These are phyloP conservation scores for Chaetodon trifasciatus DNA, from an alignment of 2,797 vertebrate genomes.

Conservation along the genomic window DNA sequence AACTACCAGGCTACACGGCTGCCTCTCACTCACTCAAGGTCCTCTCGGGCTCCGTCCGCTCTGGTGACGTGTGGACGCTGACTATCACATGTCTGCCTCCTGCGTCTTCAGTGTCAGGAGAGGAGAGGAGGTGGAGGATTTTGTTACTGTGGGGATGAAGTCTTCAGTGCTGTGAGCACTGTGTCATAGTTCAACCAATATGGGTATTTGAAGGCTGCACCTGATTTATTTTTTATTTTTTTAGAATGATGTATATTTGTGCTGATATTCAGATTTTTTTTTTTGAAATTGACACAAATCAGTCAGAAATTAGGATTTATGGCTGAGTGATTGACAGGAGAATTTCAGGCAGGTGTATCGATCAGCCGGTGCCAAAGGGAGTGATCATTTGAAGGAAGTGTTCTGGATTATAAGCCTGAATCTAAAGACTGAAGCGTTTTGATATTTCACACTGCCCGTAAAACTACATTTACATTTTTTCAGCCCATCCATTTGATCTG, in stretches of 20 bases:
- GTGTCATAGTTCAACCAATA: constrained; percentile 37
- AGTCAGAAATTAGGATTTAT: constrained; percentile 5
- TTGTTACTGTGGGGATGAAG: constrained; percentile 60
- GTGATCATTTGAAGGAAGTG: constrained; percentile 42
- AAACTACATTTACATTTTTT: constrained; percentile 7
- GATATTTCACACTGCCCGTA: constrained; percentile 7
- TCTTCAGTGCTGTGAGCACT: constrained; percentile 22
- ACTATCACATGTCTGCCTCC: constrained; percentile 63
- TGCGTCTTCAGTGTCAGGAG: constrained; percentile 49
- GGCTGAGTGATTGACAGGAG: neutral
- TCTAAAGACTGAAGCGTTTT: neutral
- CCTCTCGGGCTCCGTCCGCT: constrained; percentile 53
- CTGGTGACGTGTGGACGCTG: constrained; percentile 45
- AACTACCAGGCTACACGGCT: constrained; percentile 68
- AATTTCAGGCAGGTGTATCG: neutral
- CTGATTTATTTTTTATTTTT: constrained; percentile 2
- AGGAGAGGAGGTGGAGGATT: constrained; percentile 34
- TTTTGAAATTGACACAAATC: neutral
- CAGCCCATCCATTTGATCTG: neutral
- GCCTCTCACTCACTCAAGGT: constrained; percentile 60
- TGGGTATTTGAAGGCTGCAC: constrained; percentile 28
- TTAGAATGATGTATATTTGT: constrained; percentile 44
- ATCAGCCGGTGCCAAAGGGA: constrained; percentile 11
- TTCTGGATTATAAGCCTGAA: constrained; percentile 12
- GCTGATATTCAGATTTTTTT: constrained; percentile 11